A percentile compares a stretch with the other conserved stretches of the same genome.
Evolutionary conservation across 1,140 invertebrate genomes (phyloP).

Genomic region (Piezodorus guildinii): DNA sequence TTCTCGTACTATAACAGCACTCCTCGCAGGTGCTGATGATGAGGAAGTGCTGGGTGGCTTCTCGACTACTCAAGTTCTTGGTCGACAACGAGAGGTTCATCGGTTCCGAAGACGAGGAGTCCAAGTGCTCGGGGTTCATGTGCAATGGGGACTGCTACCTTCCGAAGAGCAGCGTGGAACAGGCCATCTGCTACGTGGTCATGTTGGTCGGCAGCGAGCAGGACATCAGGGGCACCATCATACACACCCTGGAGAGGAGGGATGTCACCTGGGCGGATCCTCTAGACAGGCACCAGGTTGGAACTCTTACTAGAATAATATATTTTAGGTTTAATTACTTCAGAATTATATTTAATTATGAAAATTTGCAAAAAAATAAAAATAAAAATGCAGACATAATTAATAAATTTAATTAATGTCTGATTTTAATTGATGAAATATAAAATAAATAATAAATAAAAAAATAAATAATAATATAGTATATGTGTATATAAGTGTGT

Average conservation of each 20-base stretch:
- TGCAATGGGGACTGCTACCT: conserved; percentile 41
- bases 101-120: conserved; percentile 8
- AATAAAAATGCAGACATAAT: no score
- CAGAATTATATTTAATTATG: no score
- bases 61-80: conserved; percentile 22
- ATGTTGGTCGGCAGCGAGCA: conserved; percentile 44
- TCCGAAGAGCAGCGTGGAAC: conserved; percentile 35
- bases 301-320: no score
- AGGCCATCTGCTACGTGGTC: conserved; percentile 44
- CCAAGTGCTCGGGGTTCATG: conserved; percentile 46
- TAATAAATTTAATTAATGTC: no score
- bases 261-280: conserved; percentile 48
- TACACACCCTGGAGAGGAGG: conserved; percentile 47
- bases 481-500: no score
- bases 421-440: no score
- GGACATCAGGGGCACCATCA: conserved; percentile 46
- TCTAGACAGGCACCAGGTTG: conserved; percentile 57
- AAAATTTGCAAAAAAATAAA: no score
- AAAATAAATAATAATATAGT: no score
- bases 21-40: conserved; percentile 29
- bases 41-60: conserved; percentile 29
- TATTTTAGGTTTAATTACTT: no score
- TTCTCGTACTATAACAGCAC: no score
- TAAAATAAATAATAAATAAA: no score
- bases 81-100: conserved; percentile 17